Conservation (phyloP, 2,888 invertebrate species). For the Odontothrips loti region DNA sequence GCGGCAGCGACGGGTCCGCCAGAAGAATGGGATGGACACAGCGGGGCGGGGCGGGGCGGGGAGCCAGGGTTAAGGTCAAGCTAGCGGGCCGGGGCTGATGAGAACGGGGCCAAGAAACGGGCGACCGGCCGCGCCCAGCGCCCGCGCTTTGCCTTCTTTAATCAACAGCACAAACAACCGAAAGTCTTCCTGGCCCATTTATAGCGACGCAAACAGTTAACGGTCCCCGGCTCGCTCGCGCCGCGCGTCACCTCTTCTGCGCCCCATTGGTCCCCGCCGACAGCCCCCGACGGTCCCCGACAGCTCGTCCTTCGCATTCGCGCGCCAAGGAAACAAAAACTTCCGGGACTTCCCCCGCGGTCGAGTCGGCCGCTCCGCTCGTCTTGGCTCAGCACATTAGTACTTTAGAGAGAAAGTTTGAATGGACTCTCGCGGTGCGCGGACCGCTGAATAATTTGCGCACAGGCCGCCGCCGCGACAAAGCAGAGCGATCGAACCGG, state of each 20-base stretch:
- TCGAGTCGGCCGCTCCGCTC: too few relatives aligned
- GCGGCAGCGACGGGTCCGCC: too few relatives aligned
- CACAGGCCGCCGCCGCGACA: too few relatives aligned
- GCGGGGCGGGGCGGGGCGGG: not conserved
- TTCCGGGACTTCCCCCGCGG: too few relatives aligned
- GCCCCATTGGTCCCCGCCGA: not conserved
- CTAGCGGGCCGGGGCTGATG: not conserved
- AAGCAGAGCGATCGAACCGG: too few relatives aligned
- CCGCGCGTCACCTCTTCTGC: not conserved
- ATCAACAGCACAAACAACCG: slow-evolving; percentile 17
- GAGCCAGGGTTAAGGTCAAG: slow-evolving; percentile 11
- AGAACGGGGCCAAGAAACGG: not conserved
- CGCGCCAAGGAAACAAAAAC: too few relatives aligned
- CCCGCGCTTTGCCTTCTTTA: not conserved
- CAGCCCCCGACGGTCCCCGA: too few relatives aligned
- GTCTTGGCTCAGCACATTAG: too few relatives aligned
- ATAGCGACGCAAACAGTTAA: not conserved
- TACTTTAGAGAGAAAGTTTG: too few relatives aligned
- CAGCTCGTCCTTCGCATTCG: too few relatives aligned
- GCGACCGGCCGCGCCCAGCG: not conserved
- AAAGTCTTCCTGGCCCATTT: not conserved
- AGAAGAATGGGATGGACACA: not conserved
- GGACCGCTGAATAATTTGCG: too few relatives aligned
- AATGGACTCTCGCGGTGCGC: too few relatives aligned
- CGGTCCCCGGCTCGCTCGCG: not conserved